A percentile compares a stretch with the other conserved stretches of the same genome.
phyloP scores from a whole-genome alignment of 2,113 vertebrate genomes.

The Sciurus niger region DNA sequence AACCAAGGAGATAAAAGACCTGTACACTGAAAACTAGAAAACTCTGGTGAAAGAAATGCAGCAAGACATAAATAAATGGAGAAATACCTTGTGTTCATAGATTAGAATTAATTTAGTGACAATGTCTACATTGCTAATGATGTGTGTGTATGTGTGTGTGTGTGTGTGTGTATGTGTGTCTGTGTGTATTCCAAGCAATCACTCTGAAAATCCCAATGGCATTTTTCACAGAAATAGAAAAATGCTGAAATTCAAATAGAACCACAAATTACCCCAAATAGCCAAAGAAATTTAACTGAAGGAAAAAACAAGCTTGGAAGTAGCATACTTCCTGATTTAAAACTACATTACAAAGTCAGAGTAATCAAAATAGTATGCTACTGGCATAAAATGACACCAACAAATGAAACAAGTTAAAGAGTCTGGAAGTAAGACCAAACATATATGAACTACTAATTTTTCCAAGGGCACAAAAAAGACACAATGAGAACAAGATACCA shows the following conservation, averaged over 20 bases:
- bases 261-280: background rate
- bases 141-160: too few species aligned
- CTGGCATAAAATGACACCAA: background rate
- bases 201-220: background rate
- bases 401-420: background rate
- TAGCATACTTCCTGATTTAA: background rate
- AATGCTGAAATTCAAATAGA: background rate
- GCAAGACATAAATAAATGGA: too few species aligned
- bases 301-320: background rate
- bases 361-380: background rate
- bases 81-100: too few species aligned
- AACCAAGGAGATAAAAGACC: background rate
- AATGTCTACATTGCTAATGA: too few species aligned
- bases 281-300: background rate
- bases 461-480: background rate
- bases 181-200: too few species aligned
- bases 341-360: background rate
- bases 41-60: too few species aligned
- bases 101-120: too few species aligned
- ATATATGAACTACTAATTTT: background rate
- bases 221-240: background rate
- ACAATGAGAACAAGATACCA: background rate
- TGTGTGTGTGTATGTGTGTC: too few species aligned
- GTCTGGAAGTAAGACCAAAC: background rate
- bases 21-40: too few species aligned